Conservation (phyloP, 2,888 invertebrate species). For the Chironomus tentans region DNA sequence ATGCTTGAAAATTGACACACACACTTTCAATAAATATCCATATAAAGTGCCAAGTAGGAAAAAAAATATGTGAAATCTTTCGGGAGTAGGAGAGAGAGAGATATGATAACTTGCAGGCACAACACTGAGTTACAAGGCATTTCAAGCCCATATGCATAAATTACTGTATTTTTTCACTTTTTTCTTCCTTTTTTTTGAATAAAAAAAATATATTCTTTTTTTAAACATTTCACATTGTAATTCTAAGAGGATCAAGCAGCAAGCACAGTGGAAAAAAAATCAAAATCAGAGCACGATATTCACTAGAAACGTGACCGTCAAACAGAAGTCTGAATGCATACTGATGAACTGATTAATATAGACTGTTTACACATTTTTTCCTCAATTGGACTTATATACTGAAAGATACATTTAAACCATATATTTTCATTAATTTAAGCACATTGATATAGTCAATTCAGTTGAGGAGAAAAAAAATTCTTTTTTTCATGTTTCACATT, state of each 20-base stretch:
- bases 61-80: background rate
- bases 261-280: background rate
- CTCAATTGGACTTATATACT: constrained; percentile 26
- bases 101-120: background rate
- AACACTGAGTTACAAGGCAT: background rate
- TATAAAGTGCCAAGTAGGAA: background rate
- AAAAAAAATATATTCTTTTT: background rate
- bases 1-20: background rate
- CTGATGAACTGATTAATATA: constrained; percentile 25
- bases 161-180: constrained; percentile 1
- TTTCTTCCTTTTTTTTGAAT: background rate
- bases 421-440: constrained; percentile 23
- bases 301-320: constrained; percentile 19
- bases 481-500: background rate
- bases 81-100: background rate
- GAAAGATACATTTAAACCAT: constrained; percentile 23
- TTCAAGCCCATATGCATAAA: constrained; percentile 4
- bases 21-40: constrained; percentile 9
- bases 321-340: constrained; percentile 14
- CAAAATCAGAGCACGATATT: constrained; percentile 1
- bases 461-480: background rate
- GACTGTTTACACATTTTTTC: constrained; percentile 25
- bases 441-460: constrained; percentile 7
- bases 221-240: background rate
- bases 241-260: background rate